Evolutionary conservation across 1,140 invertebrate genomes (phyloP).

Genomic region (Drosophila athabasca): DNA sequence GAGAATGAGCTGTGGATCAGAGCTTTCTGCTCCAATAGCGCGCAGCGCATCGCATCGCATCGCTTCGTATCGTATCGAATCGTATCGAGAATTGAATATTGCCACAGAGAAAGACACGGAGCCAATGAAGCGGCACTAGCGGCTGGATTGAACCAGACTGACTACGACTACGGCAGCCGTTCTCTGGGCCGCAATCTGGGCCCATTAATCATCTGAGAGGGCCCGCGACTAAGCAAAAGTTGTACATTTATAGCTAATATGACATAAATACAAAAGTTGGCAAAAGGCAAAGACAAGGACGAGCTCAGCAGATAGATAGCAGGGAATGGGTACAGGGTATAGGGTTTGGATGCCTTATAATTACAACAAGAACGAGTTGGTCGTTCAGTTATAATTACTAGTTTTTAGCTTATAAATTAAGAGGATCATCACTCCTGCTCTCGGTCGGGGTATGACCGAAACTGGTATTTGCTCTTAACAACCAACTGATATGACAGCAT

Average conservation of each 20-base stretch:
- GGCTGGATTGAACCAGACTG: slow-evolving; percentile 19
- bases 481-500: slow-evolving; percentile 74
- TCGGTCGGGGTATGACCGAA: slow-evolving; percentile 28
- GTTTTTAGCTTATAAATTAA: slow-evolving; percentile 82
- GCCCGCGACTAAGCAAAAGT: slow-evolving; percentile 59
- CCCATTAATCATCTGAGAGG: slow-evolving; percentile 68
- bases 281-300: slow-evolving; percentile 71
- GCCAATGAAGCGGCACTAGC: slow-evolving; percentile 73
- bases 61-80: slow-evolving; percentile 27
- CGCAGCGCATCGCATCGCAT: slow-evolving; percentile 50
- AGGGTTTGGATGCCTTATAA: slow-evolving; percentile 57
- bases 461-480: slow-evolving; percentile 65
- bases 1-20: slow-evolving; percentile 25
- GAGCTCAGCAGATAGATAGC: slow-evolving; percentile 12
- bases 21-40: slow-evolving; percentile 74
- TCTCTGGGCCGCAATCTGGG: slow-evolving; percentile 34
- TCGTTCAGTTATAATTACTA: slow-evolving; percentile 79
- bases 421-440: slow-evolving; percentile 72
- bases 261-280: slow-evolving; percentile 82
- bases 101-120: slow-evolving; percentile 14
- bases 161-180: slow-evolving; percentile 25
- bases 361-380: slow-evolving; percentile 66
- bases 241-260: slow-evolving; percentile 78
- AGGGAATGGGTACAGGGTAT: neutral
- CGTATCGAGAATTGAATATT: slow-evolving; percentile 64